Evolutionary conservation across 2,888 invertebrate species (phyloP), one percentile per base, ranked within the genome.

Genomic region (Magallana nippona): DNA sequence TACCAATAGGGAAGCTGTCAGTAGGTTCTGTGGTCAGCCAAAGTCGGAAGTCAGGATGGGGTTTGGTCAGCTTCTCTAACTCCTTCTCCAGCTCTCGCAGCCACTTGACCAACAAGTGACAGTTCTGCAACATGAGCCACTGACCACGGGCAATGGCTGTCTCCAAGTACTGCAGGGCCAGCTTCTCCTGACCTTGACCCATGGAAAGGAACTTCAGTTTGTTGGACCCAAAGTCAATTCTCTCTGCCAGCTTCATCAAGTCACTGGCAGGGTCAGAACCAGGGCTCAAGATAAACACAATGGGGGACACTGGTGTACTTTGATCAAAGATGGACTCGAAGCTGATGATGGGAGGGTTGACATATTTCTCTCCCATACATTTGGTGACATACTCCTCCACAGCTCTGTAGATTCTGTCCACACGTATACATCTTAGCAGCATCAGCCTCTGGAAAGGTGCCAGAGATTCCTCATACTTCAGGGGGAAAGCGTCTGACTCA

Each of bases 11-110:
- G 94, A 98, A 98, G 0, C 96, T 96, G 0, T 96, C 96, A 0
- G 96, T 97, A 0, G 98, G 97, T 93, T 98, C 98, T 0, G 98
- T 98, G 17, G 98, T 98, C 80, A 98, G 95, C 98, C 98, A 98
- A 1, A 98, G 95, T 10, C 98, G 95, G 94, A 98, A 98, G 94
- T 98, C 97, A 0, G 97, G 97, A 95, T 98, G 98, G 0, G 97
- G 97, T 90, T 96, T 96, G 83, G 95, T 96, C 91, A 97, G 95
- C 93, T 96, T 95, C 92, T 98, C 98, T 79, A 98, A 94, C 88
- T 96, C 96, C 92, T 98, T 98, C 94, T 98, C 98, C 88, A 98
- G 94, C 87, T 96, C 96, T 27, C 96, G 95, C 8, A 98, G 95
- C 95, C 98, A 98, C 5, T 96, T 95, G 13, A 98, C 95, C 44